Evolutionary conservation across 2,888 invertebrate genomes (phyloP).

Genomic region (Cactoblastis cactorum): DNA sequence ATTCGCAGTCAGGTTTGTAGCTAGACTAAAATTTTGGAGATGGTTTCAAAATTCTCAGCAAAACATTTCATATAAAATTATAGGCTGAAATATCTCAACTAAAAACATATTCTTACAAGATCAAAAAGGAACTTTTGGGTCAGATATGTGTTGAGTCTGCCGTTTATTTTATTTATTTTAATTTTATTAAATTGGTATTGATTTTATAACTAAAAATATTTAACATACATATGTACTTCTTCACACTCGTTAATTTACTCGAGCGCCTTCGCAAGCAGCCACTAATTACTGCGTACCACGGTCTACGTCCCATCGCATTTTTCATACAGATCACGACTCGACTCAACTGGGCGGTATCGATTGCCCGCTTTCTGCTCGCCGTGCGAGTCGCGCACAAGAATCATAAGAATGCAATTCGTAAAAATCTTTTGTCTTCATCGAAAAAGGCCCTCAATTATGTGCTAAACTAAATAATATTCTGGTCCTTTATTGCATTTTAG

Average conservation of each 20-base stretch:
- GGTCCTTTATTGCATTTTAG: conserved; percentile 12
- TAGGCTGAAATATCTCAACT: too few species aligned
- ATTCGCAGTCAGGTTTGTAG: too few species aligned
- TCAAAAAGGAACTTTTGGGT: too few species aligned
- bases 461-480: conserved; percentile 12
- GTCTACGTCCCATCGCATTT: conserved; percentile 40
- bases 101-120: too few species aligned
- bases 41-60: too few species aligned
- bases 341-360: conserved; percentile 54
- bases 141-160: too few species aligned
- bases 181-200: too few species aligned
- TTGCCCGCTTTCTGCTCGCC: conserved; percentile 33
- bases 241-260: not conserved
- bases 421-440: conserved; percentile 16
- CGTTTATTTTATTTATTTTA: too few species aligned
- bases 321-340: conserved; percentile 72
- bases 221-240: not conserved
- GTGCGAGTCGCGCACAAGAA: conserved; percentile 7
- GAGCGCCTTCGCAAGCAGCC: conserved; percentile 5
- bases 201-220: too few species aligned
- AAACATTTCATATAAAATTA: too few species aligned
- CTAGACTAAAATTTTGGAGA: too few species aligned
- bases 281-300: conserved; percentile 12
- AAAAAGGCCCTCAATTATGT: conserved; percentile 14
- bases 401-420: conserved; percentile 16